phyloP scores from a whole-genome alignment of 2,113 vertebrate species.

The Colaptes auratus region DNA sequence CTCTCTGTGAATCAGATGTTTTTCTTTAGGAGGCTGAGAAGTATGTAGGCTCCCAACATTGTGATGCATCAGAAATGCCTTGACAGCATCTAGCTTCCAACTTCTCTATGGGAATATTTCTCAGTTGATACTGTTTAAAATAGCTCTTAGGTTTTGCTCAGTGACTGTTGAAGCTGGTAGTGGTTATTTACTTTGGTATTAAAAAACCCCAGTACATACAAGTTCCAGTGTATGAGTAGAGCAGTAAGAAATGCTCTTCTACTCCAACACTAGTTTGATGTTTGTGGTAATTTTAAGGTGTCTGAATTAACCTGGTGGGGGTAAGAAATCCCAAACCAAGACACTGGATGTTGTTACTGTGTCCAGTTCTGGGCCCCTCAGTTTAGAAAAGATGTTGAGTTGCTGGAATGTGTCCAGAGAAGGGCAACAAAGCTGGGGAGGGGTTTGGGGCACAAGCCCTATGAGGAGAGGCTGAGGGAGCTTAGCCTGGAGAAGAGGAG shows the following conservation, averaged over 20 bases:
- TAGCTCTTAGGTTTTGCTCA: background rate
- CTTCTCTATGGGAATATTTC: background rate
- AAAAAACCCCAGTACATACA: background rate
- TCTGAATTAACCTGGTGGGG: background rate
- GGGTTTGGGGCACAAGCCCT: no score
- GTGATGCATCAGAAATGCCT: background rate
- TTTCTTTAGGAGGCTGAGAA: background rate
- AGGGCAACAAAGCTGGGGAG: no score
- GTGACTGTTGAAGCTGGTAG: background rate
- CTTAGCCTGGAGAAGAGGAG: no score
- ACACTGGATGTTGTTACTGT: background rate
- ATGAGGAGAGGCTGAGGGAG: no score
- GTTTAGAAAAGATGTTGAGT: no score
- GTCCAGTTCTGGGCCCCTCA: no score
- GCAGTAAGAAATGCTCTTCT: background rate
- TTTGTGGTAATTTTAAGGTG: background rate
- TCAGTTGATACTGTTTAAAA: background rate
- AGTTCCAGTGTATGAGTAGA: background rate
- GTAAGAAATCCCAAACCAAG: background rate
- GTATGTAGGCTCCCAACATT: accelerated
- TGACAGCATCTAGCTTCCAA: background rate
- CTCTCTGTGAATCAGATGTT: background rate
- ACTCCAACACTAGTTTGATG: background rate
- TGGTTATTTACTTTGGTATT: background rate
- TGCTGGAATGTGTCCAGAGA: no score